phyloP scores from a whole-genome alignment of 2,888 invertebrate genomes.

The Epirrita christyi region DNA sequence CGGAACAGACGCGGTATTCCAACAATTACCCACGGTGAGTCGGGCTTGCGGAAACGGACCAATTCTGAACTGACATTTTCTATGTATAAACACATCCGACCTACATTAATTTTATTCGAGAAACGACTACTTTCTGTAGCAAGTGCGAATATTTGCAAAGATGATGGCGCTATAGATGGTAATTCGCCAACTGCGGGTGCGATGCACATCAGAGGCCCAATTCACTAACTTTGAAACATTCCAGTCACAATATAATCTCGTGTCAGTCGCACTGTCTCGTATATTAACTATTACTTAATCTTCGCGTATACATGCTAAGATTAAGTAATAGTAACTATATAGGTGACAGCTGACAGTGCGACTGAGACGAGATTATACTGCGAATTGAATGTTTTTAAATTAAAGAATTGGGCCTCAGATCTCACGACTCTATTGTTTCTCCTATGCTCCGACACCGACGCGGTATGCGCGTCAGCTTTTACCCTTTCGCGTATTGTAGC shows the following conservation, averaged over 20 bases:
- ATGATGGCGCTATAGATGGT: conserved; percentile 54
- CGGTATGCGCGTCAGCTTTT: conserved; percentile 68
- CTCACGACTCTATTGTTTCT: conserved; percentile 79
- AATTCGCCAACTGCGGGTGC: conserved; percentile 55
- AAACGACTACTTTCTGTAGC: conserved; percentile 43
- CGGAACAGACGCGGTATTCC: conserved; percentile 78
- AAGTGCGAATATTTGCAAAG: conserved; percentile 48
- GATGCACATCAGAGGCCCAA: conserved; percentile 62
- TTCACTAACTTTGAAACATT: too few relatives aligned
- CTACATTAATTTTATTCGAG: conserved; percentile 22
- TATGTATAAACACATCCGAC: conserved; percentile 53
- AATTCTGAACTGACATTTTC: conserved; percentile 61
- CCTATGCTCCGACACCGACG: conserved; percentile 64
- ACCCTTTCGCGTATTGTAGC: conserved; percentile 67
- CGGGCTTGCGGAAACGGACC: conserved; percentile 68
- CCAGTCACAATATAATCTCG: too few relatives aligned
- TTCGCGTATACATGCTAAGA: too few relatives aligned
- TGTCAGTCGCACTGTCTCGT: too few relatives aligned
- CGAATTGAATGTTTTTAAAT: too few relatives aligned
- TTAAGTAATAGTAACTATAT: too few relatives aligned
- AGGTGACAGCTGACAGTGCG: too few relatives aligned
- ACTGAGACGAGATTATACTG: too few relatives aligned
- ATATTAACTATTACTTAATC: too few relatives aligned
- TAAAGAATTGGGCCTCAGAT: too few relatives aligned
- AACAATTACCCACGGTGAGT: conserved; percentile 78